Evolutionary conservation across 2,797 vertebrate genomes (phyloP).

Genomic region (Pantherophis alleghaniensis): DNA sequence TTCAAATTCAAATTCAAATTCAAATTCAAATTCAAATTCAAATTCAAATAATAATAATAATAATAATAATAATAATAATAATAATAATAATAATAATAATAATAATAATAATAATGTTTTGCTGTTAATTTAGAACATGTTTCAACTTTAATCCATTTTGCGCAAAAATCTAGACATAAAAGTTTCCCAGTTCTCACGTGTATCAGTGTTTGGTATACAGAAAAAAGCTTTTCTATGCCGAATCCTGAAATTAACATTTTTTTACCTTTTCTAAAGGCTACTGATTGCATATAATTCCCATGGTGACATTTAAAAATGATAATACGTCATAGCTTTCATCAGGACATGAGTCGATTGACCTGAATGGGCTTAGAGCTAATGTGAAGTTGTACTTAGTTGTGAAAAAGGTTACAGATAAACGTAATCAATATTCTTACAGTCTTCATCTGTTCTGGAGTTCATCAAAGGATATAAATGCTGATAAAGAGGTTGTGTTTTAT

Average conservation of each 20-base stretch:
- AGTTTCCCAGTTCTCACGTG: not conserved
- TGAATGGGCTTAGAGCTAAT: slow-evolving; percentile 44
- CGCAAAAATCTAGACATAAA: not conserved
- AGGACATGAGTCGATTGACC: not conserved
- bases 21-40: no score
- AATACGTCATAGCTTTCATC: not conserved
- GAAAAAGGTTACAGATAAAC: slow-evolving; percentile 24
- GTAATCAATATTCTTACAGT: not conserved
- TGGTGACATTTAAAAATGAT: slow-evolving; percentile 17
- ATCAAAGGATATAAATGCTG: not conserved
- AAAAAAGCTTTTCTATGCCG: not conserved
- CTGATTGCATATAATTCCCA: slow-evolving; percentile 29
- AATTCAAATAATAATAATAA: no score
- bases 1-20: no score
- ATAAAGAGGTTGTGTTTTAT: slow-evolving; percentile 13
- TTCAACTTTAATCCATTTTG: not conserved
- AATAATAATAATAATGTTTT: not conserved
- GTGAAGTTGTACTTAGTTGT: slow-evolving; percentile 26
- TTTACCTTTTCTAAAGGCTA: slow-evolving; percentile 23
- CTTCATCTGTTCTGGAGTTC: not conserved
- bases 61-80: no score
- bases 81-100: no score
- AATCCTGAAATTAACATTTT: not conserved
- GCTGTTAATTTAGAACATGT: not conserved
- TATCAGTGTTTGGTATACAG: not conserved